Base-by-base conservation (phyloP, 2,888 invertebrate species). In the Hirtodrosophila alboralis region DNA sequence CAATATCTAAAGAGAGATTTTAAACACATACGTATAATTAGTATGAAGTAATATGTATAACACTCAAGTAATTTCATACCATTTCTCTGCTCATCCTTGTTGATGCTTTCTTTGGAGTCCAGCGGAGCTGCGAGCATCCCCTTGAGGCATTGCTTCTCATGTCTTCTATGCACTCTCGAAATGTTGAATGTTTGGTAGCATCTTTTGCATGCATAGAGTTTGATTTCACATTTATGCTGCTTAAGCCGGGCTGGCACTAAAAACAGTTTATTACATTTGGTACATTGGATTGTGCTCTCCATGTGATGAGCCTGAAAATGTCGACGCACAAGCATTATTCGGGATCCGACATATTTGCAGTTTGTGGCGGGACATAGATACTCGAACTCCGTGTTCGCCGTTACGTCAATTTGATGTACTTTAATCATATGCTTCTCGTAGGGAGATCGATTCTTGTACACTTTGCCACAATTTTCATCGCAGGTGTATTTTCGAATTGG, bases 251-350 rank as follows among this genome's bases (percentile, higher is more conserved):
- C n/a, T n/a, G n/a, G n/a, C 4, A 12, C 1, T 4, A 33, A 0
- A n/a, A 58, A 73, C 5, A 18, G 4, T 1, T 26, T 33, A 0
- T 13, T 5, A 4, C 75, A 75, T 0, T 9, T 9, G 0, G 0
- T 1, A 34, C 75, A 75, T 0, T 6, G 9, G 9, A 7, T 41
- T 0, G 27, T 36, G n/a, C 59, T 58, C 10, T 34, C 3, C 37
- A 71, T 27, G n/a, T 75, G 78, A 3, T 6, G 0, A 0, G 1
- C 21, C 28, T 62, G 59, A 5, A 36, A 78, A 12, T 78, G 75
- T 0, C 44, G 49, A 0, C 78, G 72, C 4, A 75, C 0, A 0
- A 47, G 13, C 0, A 3, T 5, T 0, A 69, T 8, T 0, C 26
- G 14, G 5, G 3, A 9, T 0, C 27, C 31, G 0, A 0, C 4